Percentiles rank a stretch among this genome's conserved stretches.
phyloP scores from a whole-genome alignment of 2,888 invertebrate genomes.

The Emmelina monodactyla region DNA sequence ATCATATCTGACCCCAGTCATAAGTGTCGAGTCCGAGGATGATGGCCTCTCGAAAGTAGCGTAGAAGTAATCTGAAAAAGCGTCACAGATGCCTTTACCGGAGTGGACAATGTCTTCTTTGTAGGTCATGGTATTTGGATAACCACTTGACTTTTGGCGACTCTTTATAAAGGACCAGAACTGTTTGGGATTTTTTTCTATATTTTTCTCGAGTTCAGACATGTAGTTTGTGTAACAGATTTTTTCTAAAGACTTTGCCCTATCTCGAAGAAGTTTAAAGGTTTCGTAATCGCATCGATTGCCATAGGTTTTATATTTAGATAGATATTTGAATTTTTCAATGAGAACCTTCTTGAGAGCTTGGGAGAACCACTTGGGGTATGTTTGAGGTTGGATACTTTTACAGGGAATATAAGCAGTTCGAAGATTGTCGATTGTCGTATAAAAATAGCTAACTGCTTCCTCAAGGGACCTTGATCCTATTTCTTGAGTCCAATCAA shows the following conservation, averaged over 20 bases:
- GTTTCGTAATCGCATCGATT: neutral
- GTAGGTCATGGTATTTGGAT: neutral
- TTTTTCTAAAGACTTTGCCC: neutral
- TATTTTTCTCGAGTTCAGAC: neutral
- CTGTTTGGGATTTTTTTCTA: neutral
- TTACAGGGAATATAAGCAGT: neutral
- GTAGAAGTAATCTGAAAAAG: neutral
- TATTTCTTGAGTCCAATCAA: neutral
- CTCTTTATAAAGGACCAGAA: conserved; percentile 2
- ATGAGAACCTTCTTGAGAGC: neutral
- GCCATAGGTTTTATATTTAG: neutral
- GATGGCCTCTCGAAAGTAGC: neutral
- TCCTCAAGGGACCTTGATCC: too few species aligned
- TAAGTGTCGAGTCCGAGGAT: too few species aligned
- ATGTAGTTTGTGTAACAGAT: neutral
- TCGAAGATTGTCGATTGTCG: neutral
- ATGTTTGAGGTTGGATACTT: neutral
- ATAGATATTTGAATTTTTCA: neutral
- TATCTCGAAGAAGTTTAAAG: neutral
- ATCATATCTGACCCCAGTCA: neutral
- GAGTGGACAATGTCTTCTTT: neutral
- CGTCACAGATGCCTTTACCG: neutral
- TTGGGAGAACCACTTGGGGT: neutral
- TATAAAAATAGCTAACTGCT: too few species aligned
- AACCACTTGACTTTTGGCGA: neutral